Percentiles rank a stretch among this genome's conserved stretches.
Conservation (phyloP, 2,888 invertebrate genomes). For the Campoplex nolae region DNA sequence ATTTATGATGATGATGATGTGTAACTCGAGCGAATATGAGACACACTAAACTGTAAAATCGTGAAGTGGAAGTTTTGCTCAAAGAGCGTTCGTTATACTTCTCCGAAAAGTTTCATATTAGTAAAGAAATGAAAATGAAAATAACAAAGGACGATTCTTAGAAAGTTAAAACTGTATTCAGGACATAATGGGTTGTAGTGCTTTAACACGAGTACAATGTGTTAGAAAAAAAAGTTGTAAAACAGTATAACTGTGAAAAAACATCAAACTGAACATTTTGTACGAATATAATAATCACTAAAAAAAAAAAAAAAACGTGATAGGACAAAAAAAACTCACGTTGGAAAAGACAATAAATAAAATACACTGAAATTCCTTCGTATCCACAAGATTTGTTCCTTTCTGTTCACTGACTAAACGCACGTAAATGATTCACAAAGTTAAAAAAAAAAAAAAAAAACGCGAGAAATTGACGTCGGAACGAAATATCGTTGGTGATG, state of each 20-base stretch:
- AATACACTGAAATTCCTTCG: slow-evolving; percentile 21
- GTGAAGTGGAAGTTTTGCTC: slow-evolving; percentile 2
- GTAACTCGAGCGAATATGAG: slow-evolving; percentile 26
- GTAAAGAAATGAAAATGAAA: not conserved
- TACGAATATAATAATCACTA: not conserved
- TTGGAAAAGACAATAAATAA: slow-evolving; percentile 31
- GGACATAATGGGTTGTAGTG: not conserved
- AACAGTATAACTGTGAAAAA: not conserved
- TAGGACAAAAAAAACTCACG: not conserved
- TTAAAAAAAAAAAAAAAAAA: slow-evolving; percentile 16
- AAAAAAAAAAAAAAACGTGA: not conserved
- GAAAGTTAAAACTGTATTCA: slow-evolving; percentile 20
- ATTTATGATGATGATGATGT: slow-evolving; percentile 55
- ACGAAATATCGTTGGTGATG: not conserved
- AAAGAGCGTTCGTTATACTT: slow-evolving; percentile 37
- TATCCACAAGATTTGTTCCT: slow-evolving; percentile 2
- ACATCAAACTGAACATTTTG: not conserved
- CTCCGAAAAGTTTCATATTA: slow-evolving; percentile 9
- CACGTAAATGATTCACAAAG: slow-evolving; percentile 67
- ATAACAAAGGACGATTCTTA: slow-evolving; percentile 1
- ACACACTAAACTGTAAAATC: not conserved
- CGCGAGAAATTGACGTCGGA: slow-evolving; percentile 17
- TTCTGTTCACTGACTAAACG: slow-evolving; percentile 24
- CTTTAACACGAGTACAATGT: not conserved
- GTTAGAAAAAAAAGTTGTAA: not conserved